These are phyloP conservation scores for Osmerus mordax DNA, from an alignment of 2,113 vertebrate genomes.

Conservation along the genomic window DNA sequence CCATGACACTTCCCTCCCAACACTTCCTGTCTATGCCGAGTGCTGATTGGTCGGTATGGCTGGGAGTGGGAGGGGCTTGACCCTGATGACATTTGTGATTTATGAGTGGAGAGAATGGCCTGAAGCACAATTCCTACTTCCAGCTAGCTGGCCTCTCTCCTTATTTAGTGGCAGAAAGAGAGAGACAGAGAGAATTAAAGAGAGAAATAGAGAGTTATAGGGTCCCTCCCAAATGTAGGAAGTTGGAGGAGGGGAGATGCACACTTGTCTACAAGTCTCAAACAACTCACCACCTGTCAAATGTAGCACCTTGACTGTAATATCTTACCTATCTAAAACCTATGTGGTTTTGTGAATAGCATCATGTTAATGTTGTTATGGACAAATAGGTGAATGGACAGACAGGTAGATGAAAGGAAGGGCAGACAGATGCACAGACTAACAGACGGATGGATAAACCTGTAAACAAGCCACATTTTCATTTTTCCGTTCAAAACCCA, in stretches of 20 bases:
- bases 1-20: not conserved
- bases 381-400: no score
- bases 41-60: conserved; percentile 23
- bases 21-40: not conserved
- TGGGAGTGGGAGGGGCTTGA: conserved; percentile 26
- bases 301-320: no score
- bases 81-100: conserved; percentile 45
- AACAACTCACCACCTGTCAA: no score
- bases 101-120: conserved; percentile 24
- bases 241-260: no score
- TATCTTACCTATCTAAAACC: no score
- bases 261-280: no score
- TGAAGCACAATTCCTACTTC: not conserved
- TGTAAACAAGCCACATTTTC: not conserved
- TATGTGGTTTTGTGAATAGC: no score
- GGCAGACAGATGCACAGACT: no score
- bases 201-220: not conserved
- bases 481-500: conserved; percentile 58
- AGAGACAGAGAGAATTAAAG: not conserved
- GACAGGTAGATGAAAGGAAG: no score
- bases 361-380: no score
- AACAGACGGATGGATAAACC: not conserved
- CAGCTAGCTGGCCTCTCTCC: no score
- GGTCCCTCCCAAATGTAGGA: no score
- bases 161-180: conserved; percentile 1